Evolutionary conservation across 1,140 invertebrate genomes (phyloP), one percentile per base, ranked within the genome.

Genomic region (Magallana angulata): DNA sequence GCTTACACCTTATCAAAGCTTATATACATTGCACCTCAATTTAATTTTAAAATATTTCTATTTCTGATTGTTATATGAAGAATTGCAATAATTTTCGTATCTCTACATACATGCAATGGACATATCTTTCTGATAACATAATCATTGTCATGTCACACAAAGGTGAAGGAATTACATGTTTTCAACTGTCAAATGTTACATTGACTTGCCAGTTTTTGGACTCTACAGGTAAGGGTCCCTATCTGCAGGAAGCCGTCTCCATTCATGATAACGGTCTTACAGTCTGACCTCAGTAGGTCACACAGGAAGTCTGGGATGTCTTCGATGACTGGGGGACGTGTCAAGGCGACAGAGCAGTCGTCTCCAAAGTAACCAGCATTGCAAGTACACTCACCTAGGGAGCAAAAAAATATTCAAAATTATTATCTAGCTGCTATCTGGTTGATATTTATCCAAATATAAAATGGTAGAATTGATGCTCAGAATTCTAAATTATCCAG

Each of bases 301-400:
- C 91, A 92, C 11, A 91, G 56, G 30, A 24, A 30, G 58, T 88
- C 68, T 0, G 88, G 71, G 11, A 82, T 56, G 7, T 60, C 16
- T 11, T 89, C 87, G 9, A 92, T 76, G 16, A 60, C 62, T 8
- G 91, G 90, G 4, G 89, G 84, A 24, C 30, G 56, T n/a, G 12
- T 84, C 8, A 84, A 14, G 58, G 80, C 85, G 6, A 89, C 36
- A 11, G 88, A 86, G 59, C 91, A 92, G 84, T 91, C 90, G 36
- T 91, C 90, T 7, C 89, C 91, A 68, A 24, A 82, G 83, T 83
- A 91, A 56, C 84, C 88, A 36, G 85, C 56, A 59, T 87, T 82
- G 88, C 91, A 92, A 9, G 36, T 48, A 86, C 91, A 92, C 12
- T 76, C 64, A 80, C 88, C 91, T 92, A 56, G 1, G 48, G 82